A percentile compares a stretch with the other conserved stretches of the same genome.
Evolutionary conservation across 1,140 invertebrate genomes (phyloP).

Genomic region (Monochamus saltuarius): DNA sequence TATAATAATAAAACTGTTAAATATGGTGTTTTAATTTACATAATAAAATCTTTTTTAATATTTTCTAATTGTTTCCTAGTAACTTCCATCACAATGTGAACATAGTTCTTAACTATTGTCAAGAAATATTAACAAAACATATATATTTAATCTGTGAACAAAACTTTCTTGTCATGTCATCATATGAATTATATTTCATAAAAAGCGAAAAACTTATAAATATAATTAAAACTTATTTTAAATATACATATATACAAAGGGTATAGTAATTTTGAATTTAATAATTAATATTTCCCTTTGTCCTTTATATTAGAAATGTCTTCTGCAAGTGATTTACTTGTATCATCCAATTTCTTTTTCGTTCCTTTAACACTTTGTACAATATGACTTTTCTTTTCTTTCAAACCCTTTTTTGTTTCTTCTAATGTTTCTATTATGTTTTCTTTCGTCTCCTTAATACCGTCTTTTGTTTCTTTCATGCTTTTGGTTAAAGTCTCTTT

Average conservation of each 20-base stretch:
- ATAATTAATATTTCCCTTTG: neutral
- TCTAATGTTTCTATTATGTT: constrained; percentile 27
- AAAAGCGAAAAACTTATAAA: neutral
- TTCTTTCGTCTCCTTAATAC: constrained; percentile 35
- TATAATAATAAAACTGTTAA: no score
- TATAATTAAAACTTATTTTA: neutral
- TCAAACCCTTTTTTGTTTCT: constrained; percentile 18
- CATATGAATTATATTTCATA: no score
- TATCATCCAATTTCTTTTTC: neutral
- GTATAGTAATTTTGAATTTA: neutral
- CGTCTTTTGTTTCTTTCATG: constrained; percentile 36
- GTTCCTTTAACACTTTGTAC: neutral
- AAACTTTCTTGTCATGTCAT: no score
- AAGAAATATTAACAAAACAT: no score
- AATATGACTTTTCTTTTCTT: constrained; percentile 3
- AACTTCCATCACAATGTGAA: no score
- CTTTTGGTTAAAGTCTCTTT: constrained; percentile 52
- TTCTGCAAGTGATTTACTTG: neutral
- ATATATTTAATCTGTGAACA: no score
- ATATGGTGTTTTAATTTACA: no score
- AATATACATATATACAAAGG: neutral
- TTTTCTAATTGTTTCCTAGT: no score
- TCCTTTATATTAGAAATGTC: neutral
- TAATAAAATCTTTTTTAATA: no score
- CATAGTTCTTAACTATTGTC: no score